Conservation (phyloP, 1,140 invertebrate genomes). For the Sitobion miscanthi region DNA sequence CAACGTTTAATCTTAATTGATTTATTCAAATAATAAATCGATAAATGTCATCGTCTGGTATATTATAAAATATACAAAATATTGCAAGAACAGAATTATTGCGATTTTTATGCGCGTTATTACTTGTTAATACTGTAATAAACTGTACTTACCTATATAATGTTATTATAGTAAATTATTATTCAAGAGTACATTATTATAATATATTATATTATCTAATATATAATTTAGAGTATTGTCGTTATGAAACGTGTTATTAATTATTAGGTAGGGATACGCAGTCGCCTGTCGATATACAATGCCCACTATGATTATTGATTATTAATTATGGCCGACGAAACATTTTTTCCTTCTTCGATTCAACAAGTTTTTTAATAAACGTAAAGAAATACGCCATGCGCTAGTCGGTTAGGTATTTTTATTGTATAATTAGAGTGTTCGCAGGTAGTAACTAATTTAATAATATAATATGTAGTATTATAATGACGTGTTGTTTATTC, state of each 20-base stretch:
- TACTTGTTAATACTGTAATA: neutral
- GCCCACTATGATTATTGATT: neutral
- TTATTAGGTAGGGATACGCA: neutral
- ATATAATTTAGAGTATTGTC: neutral
- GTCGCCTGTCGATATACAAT: neutral
- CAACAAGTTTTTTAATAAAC: neutral
- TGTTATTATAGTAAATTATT: too few relatives aligned
- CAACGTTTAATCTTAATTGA: neutral
- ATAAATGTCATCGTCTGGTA: neutral
- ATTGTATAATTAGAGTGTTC: neutral
- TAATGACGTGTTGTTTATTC: slow-evolving; percentile 3
- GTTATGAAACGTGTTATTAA: too few relatives aligned
- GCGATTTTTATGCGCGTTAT: neutral
- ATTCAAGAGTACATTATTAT: neutral
- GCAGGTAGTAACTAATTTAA: neutral
- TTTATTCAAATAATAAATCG: neutral
- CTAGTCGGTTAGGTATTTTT: neutral
- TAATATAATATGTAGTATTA: neutral
- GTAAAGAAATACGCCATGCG: neutral
- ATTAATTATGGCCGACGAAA: neutral
- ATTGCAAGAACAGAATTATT: neutral
- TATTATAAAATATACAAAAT: neutral
- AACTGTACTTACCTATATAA: neutral
- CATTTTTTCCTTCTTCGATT: neutral
- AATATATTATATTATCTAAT: too few relatives aligned